These are phyloP conservation scores for Drosophila tani DNA, from an alignment of 1,140 invertebrate species.

Conservation along the genomic window DNA sequence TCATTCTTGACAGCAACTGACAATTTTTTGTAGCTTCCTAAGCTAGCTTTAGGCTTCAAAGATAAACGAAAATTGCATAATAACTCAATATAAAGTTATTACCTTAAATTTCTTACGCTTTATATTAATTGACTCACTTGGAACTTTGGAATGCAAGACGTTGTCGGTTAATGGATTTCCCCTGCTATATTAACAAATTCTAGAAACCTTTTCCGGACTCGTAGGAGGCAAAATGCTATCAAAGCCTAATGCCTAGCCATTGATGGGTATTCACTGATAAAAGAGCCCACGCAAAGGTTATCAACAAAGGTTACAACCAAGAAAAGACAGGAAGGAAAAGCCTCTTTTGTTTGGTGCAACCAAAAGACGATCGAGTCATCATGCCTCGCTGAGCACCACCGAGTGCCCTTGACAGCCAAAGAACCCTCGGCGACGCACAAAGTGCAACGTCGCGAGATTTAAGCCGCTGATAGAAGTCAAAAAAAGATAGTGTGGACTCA, in stretches of 20 bases:
- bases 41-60: no score
- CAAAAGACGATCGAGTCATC: slow-evolving; percentile 40
- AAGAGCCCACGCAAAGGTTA: slow-evolving; percentile 39
- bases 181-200: neutral
- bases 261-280: slow-evolving; percentile 57
- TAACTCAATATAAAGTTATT: neutral
- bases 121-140: neutral
- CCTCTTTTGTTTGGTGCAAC: slow-evolving; percentile 41
- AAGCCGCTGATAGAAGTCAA: slow-evolving; percentile 37
- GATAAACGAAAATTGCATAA: no score
- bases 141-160: neutral
- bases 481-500: slow-evolving; percentile 20
- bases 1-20: no score
- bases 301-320: slow-evolving; percentile 5
- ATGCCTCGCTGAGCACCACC: slow-evolving; percentile 39
- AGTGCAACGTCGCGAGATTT: slow-evolving; percentile 37
- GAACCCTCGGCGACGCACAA: slow-evolving; percentile 26
- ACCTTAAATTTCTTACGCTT: neutral
- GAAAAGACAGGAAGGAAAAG: slow-evolving; percentile 38
- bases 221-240: slow-evolving; percentile 6
- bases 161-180: neutral
- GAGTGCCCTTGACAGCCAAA: slow-evolving; percentile 25
- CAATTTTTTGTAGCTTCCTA: no score
- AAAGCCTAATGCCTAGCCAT: slow-evolving; percentile 28
- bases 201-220: neutral